Base-by-base conservation (phyloP, 2,888 invertebrate species). In the Erynnis tages region DNA sequence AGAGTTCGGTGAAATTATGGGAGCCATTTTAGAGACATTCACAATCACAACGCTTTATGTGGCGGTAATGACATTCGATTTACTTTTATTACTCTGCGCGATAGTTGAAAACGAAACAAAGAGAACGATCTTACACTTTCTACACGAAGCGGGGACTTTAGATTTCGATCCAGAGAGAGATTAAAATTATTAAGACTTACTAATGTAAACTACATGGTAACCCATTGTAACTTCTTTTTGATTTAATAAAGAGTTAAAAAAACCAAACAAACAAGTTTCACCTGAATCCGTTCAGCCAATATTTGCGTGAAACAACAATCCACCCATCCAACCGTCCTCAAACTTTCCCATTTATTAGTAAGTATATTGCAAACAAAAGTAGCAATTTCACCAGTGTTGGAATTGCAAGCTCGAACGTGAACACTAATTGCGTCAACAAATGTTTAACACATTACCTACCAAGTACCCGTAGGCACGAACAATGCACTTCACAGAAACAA, bases 1-100 rank as follows among this genome's bases (percentile, higher is more conserved):
- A 49, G 41, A 49, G 41, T 49, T 49, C n/a, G 32, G 49, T 49
- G 49, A 49, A 49, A 49, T 49, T 49, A 49, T 49, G 49, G 34
- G 49, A 49, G 49, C 41, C 3, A 41, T 49, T 34, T 21, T 16
- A 38, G 37, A 48, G 40, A 32, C 30, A 32, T 40, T 49, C 17
- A 49, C 48, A 40, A 32, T 49, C 17, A 49, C 48, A 40, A 32
- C 41, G 48, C 11, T 41, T 49, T 49, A 40, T 32, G 40, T 32
- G 40, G 41, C 32, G 29, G 29, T 49, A 37, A 48, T 23, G 48
- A 11, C 11, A 30, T 16, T 34, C 40, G 8, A 41, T 34, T 41
- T 11, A 27, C 30, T 27, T 41, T 25, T 41, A 34, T 41, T 27
- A 23, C n/a, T 16, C 14, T 40, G 27, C 7, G 29, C 16, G 5